These are phyloP conservation scores for Onychomys torridus DNA, from an alignment of 2,797 vertebrate species.

Conservation along the genomic window DNA sequence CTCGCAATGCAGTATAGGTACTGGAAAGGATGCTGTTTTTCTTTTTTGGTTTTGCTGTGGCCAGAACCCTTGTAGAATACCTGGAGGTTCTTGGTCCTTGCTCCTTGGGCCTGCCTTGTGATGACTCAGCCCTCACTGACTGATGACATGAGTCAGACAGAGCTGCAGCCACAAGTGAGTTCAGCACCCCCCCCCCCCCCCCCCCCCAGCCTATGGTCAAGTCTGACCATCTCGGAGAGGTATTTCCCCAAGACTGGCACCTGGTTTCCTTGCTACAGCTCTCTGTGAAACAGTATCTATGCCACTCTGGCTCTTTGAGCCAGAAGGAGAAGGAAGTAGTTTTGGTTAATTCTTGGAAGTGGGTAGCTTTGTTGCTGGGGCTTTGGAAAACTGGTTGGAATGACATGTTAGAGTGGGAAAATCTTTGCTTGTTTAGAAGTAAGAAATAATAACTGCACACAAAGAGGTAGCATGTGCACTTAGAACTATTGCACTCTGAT, in stretches of 20 bases:
- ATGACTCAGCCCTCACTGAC: constrained; percentile 18
- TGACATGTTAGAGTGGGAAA: not conserved
- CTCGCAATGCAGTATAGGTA: not conserved
- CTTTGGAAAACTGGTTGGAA: not conserved
- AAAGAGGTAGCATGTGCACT: not conserved
- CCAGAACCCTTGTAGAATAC: constrained; percentile 25
- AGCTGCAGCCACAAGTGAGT: not conserved
- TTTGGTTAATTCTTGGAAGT: constrained; percentile 32
- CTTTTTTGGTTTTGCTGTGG: constrained; percentile 8
- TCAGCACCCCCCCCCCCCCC: constrained; percentile 16
- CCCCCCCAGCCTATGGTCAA: not conserved
- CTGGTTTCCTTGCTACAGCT: not conserved
- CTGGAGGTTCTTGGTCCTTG: not conserved
- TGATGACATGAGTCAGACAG: constrained; percentile 16
- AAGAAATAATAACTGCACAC: not conserved
- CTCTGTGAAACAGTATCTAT: not conserved
- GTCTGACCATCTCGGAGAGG: not conserved
- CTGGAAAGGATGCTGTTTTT: not conserved
- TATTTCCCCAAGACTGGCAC: constrained; percentile 30
- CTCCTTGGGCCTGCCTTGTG: not conserved
- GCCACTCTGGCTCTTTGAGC: not conserved
- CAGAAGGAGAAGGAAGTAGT: not conserved
- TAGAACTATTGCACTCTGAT: not conserved
- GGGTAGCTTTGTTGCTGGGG: not conserved
- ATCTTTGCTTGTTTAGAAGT: not conserved